A percentile compares a stretch with the other conserved stretches of the same genome.
Evolutionary conservation across 1,140 invertebrate species (phyloP).

Genomic region (Drosophila trapezifrons): DNA sequence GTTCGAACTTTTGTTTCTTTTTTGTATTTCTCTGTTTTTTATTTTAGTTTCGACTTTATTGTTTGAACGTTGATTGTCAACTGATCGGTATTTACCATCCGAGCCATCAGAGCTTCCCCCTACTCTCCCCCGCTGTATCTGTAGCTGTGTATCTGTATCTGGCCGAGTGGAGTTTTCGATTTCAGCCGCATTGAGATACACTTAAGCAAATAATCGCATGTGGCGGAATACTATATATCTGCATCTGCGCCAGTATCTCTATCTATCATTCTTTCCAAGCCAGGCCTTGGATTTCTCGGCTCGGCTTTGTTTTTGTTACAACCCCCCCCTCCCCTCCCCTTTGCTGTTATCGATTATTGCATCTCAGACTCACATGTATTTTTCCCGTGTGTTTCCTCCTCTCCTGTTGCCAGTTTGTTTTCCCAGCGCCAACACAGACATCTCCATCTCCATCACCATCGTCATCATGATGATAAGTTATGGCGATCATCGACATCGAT

Average conservation of each 20-base stretch:
- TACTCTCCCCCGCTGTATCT: constrained; percentile 8
- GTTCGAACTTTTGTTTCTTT: constrained; percentile 42
- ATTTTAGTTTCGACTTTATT: constrained; percentile 56
- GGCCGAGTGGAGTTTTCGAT: constrained; percentile 66
- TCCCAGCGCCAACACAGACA: constrained; percentile 65
- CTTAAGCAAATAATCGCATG: constrained; percentile 76
- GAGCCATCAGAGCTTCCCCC: constrained; percentile 20
- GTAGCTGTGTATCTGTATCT: constrained; percentile 29
- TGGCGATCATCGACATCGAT: constrained; percentile 36
- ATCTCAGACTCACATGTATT: constrained; percentile 42
- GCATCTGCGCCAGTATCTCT: constrained; percentile 43
- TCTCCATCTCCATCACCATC: constrained; percentile 14
- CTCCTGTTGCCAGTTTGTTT: constrained; percentile 57
- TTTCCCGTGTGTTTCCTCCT: constrained; percentile 7
- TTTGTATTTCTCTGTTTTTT: constrained; percentile 13
- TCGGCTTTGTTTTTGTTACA: constrained; percentile 38
- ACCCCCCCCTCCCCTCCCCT: not conserved
- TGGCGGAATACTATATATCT: constrained; percentile 37
- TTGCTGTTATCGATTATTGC: constrained; percentile 76
- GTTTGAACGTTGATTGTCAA: constrained; percentile 79
- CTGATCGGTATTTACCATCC: constrained; percentile 69
- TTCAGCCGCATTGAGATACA: constrained; percentile 68
- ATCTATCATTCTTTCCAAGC: constrained; percentile 42
- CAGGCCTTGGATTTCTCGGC: constrained; percentile 57
- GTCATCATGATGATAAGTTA: constrained; percentile 18